phyloP scores from a whole-genome alignment of 2,888 invertebrate species.

The Coleophora deauratella region DNA sequence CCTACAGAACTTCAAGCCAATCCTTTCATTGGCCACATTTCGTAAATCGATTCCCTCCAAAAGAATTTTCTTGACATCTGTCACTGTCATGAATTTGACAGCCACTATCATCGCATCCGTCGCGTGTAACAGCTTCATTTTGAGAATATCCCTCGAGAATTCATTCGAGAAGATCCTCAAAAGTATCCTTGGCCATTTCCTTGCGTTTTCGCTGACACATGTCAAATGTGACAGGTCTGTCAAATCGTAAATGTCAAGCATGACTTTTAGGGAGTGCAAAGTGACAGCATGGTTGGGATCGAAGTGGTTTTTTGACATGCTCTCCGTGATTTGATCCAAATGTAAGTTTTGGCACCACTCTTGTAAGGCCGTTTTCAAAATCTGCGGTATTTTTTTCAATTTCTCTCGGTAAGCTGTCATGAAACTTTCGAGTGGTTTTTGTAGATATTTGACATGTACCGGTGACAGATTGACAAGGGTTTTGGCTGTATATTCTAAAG shows the following conservation, averaged over 20 bases:
- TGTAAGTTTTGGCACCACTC: constrained; percentile 20
- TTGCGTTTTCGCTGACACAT: not conserved
- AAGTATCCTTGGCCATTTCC: constrained; percentile 5
- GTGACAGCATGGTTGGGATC: constrained; percentile 12
- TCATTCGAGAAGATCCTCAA: constrained; percentile 2
- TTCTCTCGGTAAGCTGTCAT: constrained; percentile 17
- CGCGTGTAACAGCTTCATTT: constrained; percentile 19
- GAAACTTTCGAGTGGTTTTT: constrained; percentile 17
- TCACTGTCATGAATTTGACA: constrained; percentile 18
- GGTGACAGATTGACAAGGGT: constrained; percentile 22
- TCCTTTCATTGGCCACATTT: constrained; percentile 15
- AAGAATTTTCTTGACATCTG: constrained; percentile 21
- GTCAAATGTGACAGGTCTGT: constrained; percentile 5
- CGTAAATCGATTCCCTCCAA: constrained; percentile 12
- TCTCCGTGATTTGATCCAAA: constrained; percentile 21
- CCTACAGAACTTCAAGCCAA: constrained; percentile 22
- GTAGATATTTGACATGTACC: constrained; percentile 14
- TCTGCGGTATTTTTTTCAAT: constrained; percentile 10
- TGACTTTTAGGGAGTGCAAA: constrained; percentile 19
- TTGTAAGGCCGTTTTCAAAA: constrained; percentile 12
- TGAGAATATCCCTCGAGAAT: constrained; percentile 1
- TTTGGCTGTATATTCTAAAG: constrained; percentile 21
- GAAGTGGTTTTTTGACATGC: constrained; percentile 21
- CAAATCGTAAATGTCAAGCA: constrained; percentile 17
- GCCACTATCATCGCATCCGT: constrained; percentile 28